Evolutionary conservation across 2,888 invertebrate genomes (phyloP).

Genomic region (Napeogenes inachia): DNA sequence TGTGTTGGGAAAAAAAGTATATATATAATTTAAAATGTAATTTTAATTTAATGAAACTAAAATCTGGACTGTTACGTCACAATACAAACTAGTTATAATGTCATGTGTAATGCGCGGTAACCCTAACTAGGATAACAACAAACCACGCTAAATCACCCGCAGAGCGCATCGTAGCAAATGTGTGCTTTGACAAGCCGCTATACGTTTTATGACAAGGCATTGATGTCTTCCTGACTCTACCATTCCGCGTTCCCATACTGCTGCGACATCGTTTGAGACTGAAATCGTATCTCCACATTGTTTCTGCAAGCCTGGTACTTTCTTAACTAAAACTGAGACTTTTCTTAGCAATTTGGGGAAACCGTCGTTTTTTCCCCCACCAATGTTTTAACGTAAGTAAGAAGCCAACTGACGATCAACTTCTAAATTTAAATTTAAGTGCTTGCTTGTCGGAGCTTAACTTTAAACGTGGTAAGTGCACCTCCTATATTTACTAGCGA

Average conservation of each 20-base stretch:
- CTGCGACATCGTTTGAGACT: slow-evolving; percentile 14
- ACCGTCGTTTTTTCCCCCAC: slow-evolving; percentile 7
- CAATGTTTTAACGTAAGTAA: neutral
- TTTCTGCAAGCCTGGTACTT: slow-evolving; percentile 25
- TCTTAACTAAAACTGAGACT: slow-evolving; percentile 13
- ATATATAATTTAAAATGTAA: no score
- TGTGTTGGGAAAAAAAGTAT: no score
- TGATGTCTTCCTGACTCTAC: slow-evolving; percentile 40
- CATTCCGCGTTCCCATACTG: slow-evolving; percentile 36
- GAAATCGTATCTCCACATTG: slow-evolving; percentile 21
- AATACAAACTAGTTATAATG: neutral
- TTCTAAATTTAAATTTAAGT: no score
- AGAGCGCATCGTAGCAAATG: slow-evolving; percentile 44
- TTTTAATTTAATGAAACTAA: neutral
- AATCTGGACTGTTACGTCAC: neutral
- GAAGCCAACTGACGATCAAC: no score
- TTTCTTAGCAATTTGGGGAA: slow-evolving; percentile 15
- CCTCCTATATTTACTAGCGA: no score
- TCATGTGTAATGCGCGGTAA: slow-evolving; percentile 36
- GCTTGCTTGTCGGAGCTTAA: no score
- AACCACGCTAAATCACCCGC: slow-evolving; percentile 68
- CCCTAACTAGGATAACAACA: slow-evolving; percentile 53
- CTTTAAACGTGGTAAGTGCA: no score
- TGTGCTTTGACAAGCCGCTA: slow-evolving; percentile 46
- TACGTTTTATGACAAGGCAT: slow-evolving; percentile 37